These are phyloP conservation scores for Hemichromis elongatus DNA, from an alignment of 2,113 vertebrate species.

Conservation along the genomic window DNA sequence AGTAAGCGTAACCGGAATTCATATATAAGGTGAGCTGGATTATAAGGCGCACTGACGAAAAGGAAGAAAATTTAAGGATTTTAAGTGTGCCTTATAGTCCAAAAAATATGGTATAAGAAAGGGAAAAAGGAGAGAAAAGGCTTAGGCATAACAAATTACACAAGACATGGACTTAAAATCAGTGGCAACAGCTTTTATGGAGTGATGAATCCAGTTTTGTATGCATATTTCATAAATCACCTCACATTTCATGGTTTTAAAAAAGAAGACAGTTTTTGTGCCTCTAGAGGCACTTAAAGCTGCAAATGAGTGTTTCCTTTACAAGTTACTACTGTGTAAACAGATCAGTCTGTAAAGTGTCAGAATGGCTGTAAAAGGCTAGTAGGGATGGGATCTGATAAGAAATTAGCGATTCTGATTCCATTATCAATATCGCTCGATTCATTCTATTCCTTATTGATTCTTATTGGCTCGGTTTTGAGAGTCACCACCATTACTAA, in stretches of 20 bases:
- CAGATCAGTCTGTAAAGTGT: not conserved
- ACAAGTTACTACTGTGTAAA: not conserved
- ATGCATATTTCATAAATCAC: not conserved
- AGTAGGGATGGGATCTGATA: not conserved
- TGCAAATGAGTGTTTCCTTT: not conserved
- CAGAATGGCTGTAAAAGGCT: not conserved
- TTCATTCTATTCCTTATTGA: not conserved
- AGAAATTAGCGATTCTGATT: not conserved
- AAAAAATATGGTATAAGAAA: no score
- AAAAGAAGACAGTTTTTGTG: not conserved
- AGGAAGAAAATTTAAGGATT: no score
- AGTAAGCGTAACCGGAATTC: no score
- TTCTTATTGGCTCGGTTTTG: not conserved
- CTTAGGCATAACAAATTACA: not conserved
- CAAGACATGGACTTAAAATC: not conserved
- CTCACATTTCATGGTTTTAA: not conserved
- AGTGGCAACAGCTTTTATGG: not conserved
- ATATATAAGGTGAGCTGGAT: no score
- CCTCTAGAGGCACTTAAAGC: not conserved
- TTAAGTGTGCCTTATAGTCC: no score
- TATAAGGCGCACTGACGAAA: no score
- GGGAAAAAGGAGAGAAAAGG: not conserved
- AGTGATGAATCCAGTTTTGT: accelerated
- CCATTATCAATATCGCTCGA: not conserved
- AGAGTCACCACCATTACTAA: not conserved